Conservation (phyloP, 2,797 vertebrate species). For the Chaenodraco wilsoni region DNA sequence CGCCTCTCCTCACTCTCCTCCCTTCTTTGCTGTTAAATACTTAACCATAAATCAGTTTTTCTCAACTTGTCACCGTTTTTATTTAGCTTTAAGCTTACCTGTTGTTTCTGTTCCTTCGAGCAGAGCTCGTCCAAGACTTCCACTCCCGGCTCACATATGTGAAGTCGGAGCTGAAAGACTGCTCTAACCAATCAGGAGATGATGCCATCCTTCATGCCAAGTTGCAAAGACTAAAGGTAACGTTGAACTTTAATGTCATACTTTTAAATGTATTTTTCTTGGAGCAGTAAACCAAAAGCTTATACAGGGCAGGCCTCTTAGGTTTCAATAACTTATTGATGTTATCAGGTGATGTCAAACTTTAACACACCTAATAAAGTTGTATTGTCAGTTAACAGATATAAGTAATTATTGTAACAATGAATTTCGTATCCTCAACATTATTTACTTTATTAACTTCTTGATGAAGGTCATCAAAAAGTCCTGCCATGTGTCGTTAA, state of each 20-base stretch:
- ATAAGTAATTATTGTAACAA: neutral
- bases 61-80: slow-evolving; percentile 9
- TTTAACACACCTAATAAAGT: neutral
- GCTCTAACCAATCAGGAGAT: slow-evolving; percentile 88
- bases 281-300: neutral
- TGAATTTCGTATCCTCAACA: neutral
- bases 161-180: slow-evolving; percentile 86
- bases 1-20: slow-evolving; percentile 30
- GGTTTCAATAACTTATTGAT: neutral
- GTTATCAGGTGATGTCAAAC: neutral
- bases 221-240: slow-evolving; percentile 90
- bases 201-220: slow-evolving; percentile 83
- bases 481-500: neutral
- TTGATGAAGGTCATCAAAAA: neutral
- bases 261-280: neutral
- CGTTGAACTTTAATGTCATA: neutral
- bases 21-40: slow-evolving; percentile 40
- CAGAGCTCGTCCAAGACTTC: slow-evolving; percentile 91
- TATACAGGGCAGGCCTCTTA: neutral
- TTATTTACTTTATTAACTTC: neutral
- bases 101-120: slow-evolving; percentile 48
- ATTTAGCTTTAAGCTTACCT: slow-evolving; percentile 2
- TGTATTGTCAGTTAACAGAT: neutral
- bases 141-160: slow-evolving; percentile 87
- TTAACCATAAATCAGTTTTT: slow-evolving; percentile 1